Conservation (phyloP, 2,797 vertebrate species). For the Mormyrops attenuatus region DNA sequence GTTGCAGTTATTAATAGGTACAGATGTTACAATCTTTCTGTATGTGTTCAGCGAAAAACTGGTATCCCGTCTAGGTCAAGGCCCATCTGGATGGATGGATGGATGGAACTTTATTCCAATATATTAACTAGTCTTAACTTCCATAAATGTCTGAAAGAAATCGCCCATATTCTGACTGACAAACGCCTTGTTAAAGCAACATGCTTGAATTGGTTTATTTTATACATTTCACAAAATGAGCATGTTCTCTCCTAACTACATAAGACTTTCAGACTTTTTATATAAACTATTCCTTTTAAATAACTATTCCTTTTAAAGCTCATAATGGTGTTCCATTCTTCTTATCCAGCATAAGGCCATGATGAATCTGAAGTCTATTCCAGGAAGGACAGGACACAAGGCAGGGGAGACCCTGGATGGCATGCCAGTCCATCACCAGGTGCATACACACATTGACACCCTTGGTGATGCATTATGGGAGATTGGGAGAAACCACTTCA, state of each 20-base stretch:
- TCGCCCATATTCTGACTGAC: not conserved
- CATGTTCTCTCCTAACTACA: not conserved
- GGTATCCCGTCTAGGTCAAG: not conserved
- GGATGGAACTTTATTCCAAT: not conserved
- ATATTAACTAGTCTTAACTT: not conserved
- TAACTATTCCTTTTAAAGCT: not conserved
- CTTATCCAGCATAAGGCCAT: not conserved
- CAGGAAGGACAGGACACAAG: too few relatives aligned
- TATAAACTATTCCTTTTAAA: not conserved
- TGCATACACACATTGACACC: not conserved
- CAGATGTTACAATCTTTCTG: not conserved
- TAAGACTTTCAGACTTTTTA: not conserved
- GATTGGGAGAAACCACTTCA: not conserved
- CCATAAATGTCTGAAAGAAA: not conserved
- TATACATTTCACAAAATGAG: not conserved
- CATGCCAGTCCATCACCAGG: not conserved
- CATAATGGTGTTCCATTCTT: not conserved
- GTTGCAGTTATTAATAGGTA: not conserved
- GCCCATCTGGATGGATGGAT: not conserved
- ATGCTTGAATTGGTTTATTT: not conserved
- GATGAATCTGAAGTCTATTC: not conserved
- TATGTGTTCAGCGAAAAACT: not conserved
- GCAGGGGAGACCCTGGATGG: too few relatives aligned
- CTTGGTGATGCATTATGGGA: not conserved
- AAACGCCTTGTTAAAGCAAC: not conserved